Conservation (phyloP, 2,888 invertebrate species). For the Eupithecia subfuscata region DNA sequence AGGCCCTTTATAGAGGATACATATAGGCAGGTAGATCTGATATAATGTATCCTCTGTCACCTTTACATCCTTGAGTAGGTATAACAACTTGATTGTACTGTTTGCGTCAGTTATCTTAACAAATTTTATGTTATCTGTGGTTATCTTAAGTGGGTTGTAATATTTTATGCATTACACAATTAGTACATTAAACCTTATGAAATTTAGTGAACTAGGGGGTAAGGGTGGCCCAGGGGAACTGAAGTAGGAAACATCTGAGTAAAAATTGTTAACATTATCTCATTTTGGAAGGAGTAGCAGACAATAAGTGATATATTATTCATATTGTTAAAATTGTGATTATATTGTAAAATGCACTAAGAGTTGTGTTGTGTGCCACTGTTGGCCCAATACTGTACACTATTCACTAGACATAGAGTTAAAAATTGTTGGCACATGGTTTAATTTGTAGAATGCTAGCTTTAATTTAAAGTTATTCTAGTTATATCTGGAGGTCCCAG, state of each 20-base stretch:
- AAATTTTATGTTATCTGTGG: background rate
- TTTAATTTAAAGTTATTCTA: constrained; percentile 16
- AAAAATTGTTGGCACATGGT: constrained; percentile 32
- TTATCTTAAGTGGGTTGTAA: background rate
- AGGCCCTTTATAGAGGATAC: background rate
- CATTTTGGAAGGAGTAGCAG: constrained; percentile 24
- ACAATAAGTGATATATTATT: constrained; percentile 44
- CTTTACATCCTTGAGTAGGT: background rate
- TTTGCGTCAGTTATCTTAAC: background rate
- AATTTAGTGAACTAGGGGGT: background rate
- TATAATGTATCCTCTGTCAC: background rate
- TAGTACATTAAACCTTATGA: background rate
- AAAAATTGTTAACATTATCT: background rate
- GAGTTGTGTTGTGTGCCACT: constrained; percentile 31
- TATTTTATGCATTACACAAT: background rate
- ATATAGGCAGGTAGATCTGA: background rate
- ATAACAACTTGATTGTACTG: background rate
- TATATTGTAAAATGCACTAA: constrained; percentile 31
- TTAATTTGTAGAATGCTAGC: constrained; percentile 31
- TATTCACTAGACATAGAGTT: constrained; percentile 12
- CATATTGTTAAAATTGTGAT: constrained; percentile 29
- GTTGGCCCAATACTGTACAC: constrained; percentile 18
- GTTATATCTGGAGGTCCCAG: constrained; percentile 23
- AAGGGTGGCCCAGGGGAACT: background rate
- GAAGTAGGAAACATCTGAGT: background rate